phyloP scores from a whole-genome alignment of 2,797 vertebrate species.

The Siniperca obscura region DNA sequence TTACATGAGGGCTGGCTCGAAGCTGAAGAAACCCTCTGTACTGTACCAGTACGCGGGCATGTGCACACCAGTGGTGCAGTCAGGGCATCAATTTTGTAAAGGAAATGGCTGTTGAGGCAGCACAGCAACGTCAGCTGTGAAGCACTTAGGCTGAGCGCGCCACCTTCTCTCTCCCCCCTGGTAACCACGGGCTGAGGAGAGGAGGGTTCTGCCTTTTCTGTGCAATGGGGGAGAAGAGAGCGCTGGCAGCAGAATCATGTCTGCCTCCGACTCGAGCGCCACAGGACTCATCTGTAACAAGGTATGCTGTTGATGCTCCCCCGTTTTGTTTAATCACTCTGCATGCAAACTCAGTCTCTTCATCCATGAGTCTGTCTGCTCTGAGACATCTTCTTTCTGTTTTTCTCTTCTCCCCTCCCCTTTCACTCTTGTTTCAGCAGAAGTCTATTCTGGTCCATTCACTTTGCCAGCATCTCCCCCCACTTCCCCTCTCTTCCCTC shows the following conservation, averaged over 20 bases:
- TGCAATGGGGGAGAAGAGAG: conserved; percentile 76
- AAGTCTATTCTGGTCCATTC: conserved; percentile 68
- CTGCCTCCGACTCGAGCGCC: conserved; percentile 86
- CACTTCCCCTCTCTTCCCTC: conserved; percentile 37
- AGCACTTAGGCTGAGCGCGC: conserved; percentile 77
- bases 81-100: conserved; percentile 85
- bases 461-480: conserved; percentile 67
- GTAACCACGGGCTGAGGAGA: conserved; percentile 70
- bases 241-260: conserved; percentile 82
- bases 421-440: conserved; percentile 58
- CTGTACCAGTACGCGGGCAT: conserved; percentile 67
- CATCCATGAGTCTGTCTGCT: conserved; percentile 54
- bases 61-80: conserved; percentile 81
- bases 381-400: conserved; percentile 42
- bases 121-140: conserved; percentile 76
- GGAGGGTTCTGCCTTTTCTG: conserved; percentile 72
- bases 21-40: conserved; percentile 54
- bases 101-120: conserved; percentile 81
- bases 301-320: conserved; percentile 74
- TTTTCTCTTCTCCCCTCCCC: conserved; percentile 19
- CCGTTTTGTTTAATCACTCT: conserved; percentile 57
- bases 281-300: conserved; percentile 86
- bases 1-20: conserved; percentile 45
- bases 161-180: conserved; percentile 62
- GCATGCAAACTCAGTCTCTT: conserved; percentile 64